Evolutionary conservation across 2,113 vertebrate species (phyloP).

Genomic region (Oreochromis tanganicae): DNA sequence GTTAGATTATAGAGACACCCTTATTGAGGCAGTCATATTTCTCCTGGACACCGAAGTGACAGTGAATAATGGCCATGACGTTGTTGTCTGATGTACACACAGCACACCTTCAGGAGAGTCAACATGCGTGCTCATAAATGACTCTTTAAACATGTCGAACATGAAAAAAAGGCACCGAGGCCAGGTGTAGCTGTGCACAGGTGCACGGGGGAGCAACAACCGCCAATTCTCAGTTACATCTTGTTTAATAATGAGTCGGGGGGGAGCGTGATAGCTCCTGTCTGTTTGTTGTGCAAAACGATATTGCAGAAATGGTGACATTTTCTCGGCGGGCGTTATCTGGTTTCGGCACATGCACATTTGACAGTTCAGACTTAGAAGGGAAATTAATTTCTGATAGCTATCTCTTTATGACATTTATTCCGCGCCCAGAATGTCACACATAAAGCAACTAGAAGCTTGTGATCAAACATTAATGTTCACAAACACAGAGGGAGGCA

Average conservation of each 20-base stretch:
- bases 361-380: slow-evolving; percentile 31
- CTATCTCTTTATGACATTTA: slow-evolving; percentile 61
- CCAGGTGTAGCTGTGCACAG: not conserved
- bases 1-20: not conserved
- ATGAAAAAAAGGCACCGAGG: not conserved
- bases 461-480: slow-evolving; percentile 17
- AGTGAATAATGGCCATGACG: not conserved
- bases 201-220: not conserved
- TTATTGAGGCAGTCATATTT: not conserved
- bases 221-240: not conserved
- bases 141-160: not conserved
- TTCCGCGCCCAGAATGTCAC: slow-evolving; percentile 32
- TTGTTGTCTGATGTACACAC: not conserved
- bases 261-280: not conserved
- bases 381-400: slow-evolving; percentile 63
- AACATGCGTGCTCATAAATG: not conserved
- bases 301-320: slow-evolving; percentile 45
- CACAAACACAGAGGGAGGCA: not conserved
- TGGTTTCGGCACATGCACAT: slow-evolving; percentile 17
- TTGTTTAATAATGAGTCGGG: not conserved
- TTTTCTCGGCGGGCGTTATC: slow-evolving; percentile 57
- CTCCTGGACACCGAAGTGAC: not conserved
- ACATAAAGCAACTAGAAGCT: slow-evolving; percentile 16
- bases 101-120: not conserved
- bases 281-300: slow-evolving; percentile 17